phyloP scores from a whole-genome alignment of 1,140 invertebrate genomes.

The Philopotamus ludificatus region DNA sequence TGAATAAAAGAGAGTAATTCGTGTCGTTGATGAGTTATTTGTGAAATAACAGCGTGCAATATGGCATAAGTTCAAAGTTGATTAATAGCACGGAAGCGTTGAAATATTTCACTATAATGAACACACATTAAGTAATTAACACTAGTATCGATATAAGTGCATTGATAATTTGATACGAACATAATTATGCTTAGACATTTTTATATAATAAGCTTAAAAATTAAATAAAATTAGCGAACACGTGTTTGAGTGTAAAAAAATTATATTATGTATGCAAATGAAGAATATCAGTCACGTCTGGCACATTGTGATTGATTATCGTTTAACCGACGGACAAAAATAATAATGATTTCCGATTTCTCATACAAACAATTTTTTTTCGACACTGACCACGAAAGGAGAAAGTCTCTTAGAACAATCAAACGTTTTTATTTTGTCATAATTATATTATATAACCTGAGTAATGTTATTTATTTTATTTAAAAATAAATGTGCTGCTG shows the following conservation, averaged over 20 bases:
- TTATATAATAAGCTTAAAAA: neutral
- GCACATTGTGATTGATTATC: neutral
- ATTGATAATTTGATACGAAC: neutral
- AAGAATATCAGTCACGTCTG: neutral
- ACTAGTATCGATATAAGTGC: too few relatives aligned
- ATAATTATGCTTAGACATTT: neutral
- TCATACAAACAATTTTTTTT: too few relatives aligned
- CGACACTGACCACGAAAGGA: too few relatives aligned
- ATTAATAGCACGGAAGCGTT: too few relatives aligned
- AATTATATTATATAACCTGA: neutral
- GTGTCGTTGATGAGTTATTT: too few relatives aligned
- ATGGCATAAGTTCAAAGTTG: too few relatives aligned
- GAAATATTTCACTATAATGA: too few relatives aligned
- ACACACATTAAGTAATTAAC: too few relatives aligned
- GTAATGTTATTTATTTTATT: neutral
- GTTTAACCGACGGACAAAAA: neutral
- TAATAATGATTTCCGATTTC: too few relatives aligned
- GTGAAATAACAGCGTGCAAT: too few relatives aligned
- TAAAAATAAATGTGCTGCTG: constrained; percentile 29
- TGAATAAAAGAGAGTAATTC: too few relatives aligned
- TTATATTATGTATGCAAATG: neutral
- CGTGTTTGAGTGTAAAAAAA: neutral
- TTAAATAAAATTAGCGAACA: neutral
- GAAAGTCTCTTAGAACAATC: neutral
- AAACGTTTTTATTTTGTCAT: neutral